Evolutionary conservation across 2,797 vertebrate species (phyloP), one percentile per base, ranked within the genome.

Genomic region (Tokudaia muenninki): DNA sequence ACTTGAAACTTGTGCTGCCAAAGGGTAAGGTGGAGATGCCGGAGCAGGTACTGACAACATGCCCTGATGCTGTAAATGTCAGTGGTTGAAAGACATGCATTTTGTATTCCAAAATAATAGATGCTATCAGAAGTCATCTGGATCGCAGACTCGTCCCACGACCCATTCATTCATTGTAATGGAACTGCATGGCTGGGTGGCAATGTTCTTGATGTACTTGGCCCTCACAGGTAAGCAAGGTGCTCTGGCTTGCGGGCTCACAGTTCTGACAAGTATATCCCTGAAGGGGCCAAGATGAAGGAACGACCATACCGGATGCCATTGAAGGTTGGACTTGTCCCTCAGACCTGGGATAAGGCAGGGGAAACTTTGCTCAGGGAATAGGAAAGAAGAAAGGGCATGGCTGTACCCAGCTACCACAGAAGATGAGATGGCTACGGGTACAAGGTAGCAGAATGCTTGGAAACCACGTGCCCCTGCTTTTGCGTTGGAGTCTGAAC

Each of bases 11-110:
- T 59, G 22, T 3, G 0, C 41, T 63, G 65, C 88, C 90, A 79
- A 50, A 34, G 89, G 92, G 65, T 91, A 93, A 65, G 59, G 65
- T 44, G 41, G 88, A 78, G 80, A 0, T 22, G 34, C 65, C 74
- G 26, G 44, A 70, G 90, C 96, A 92, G 94, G 94, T 94, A 95
- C 4, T 92, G 90, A 97, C 86, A 95, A 22, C 63, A 21, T 12
- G 90, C 37, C 52, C 10, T 5, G 87, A 81, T 96, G 79, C 95
- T 86, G 50, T 4, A 50, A 89, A 19, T 37, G 50, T 24, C n/a
- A n/a, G 81, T 0, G 2, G 7, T 31, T 26, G 87, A 82, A 61
- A 96, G 90, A 80, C 1, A n/a, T 0, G 0, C 50, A 79, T 41
- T 90, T 52, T 81, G 13, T 65, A 83, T 72, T 93, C 90, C 74